Percentiles rank a stretch among this genome's conserved stretches.
phyloP scores from a whole-genome alignment of 2,888 invertebrate genomes.

The Griposia aprilina region DNA sequence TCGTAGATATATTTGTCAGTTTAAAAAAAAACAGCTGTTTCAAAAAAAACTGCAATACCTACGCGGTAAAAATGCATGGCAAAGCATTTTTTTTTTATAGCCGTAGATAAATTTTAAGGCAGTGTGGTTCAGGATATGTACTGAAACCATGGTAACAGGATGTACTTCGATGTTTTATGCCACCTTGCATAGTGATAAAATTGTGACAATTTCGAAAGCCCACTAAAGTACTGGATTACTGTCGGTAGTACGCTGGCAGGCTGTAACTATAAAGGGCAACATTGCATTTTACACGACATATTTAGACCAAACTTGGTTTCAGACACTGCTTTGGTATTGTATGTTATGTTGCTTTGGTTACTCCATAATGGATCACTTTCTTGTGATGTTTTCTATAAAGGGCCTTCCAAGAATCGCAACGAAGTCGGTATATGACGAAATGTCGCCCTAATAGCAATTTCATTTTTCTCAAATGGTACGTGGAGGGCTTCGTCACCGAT shows the following conservation, averaged over 20 bases:
- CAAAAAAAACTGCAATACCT: too few relatives aligned
- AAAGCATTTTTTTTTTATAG: too few relatives aligned
- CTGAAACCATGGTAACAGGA: too few relatives aligned
- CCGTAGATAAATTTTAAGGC: too few relatives aligned
- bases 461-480: slow-evolving; percentile 88
- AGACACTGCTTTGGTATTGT: slow-evolving; percentile 5
- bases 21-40: too few relatives aligned
- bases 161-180: too few relatives aligned
- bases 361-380: slow-evolving; percentile 42
- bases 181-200: background rate
- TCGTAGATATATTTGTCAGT: too few relatives aligned
- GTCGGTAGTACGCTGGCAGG: background rate
- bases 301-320: slow-evolving; percentile 16
- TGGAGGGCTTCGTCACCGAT: slow-evolving; percentile 86
- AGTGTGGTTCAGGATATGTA: too few relatives aligned
- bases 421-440: slow-evolving; percentile 78
- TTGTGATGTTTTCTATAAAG: slow-evolving; percentile 60
- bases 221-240: slow-evolving; percentile 24
- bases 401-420: slow-evolving; percentile 77
- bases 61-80: too few relatives aligned
- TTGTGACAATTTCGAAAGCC: slow-evolving; percentile 26
- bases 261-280: slow-evolving; percentile 1
- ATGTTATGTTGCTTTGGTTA: slow-evolving; percentile 12
- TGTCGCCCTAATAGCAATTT: slow-evolving; percentile 87
- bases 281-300: slow-evolving; percentile 8